A percentile compares a stretch with the other conserved stretches of the same genome.
Evolutionary conservation across 2,888 invertebrate species (phyloP).

Genomic region (Mycogona germanica): DNA sequence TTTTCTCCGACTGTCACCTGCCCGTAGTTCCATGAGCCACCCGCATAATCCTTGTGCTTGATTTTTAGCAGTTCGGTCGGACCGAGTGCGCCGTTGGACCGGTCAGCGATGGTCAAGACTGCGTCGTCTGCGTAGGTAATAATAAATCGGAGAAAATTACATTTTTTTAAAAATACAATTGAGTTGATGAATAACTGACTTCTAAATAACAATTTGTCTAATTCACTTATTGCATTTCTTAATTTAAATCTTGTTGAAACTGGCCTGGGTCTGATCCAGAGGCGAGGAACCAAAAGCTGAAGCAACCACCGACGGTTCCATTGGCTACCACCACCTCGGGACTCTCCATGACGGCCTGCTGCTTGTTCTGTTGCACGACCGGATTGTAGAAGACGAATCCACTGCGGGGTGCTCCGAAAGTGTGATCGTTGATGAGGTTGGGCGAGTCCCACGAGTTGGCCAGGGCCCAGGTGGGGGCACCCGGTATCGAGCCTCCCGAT

Average conservation of each 20-base stretch:
- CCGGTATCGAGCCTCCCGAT: background rate
- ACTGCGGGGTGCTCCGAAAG: constrained; percentile 14
- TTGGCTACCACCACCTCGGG: background rate
- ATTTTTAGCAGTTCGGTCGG: constrained; percentile 4
- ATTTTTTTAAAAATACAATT: background rate
- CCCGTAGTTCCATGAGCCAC: constrained; percentile 7
- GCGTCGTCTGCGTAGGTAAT: constrained; percentile 1
- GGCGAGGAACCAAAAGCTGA: constrained; percentile 21
- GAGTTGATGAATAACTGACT: background rate
- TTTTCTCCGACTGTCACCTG: constrained; percentile 14
- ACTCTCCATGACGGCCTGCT: constrained; percentile 12
- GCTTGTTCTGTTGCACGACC: background rate
- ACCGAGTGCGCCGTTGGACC: background rate
- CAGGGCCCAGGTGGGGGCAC: constrained; percentile 5
- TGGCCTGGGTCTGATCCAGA: constrained; percentile 18
- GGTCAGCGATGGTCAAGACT: constrained; percentile 3
- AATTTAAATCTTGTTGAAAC: too few species aligned
- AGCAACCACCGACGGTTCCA: constrained; percentile 11
- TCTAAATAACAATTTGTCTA: background rate
- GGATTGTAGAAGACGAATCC: constrained; percentile 11
- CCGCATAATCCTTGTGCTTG: background rate
- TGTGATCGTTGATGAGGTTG: constrained; percentile 12
- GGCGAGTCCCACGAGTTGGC: constrained; percentile 12
- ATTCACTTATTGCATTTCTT: background rate
- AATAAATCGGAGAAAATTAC: too few species aligned